Percentiles rank a stretch among this genome's conserved stretches.
These are phyloP conservation scores for Callocephalon fimbriatum DNA, from an alignment of 2,113 vertebrate species.

Conservation along the genomic window DNA sequence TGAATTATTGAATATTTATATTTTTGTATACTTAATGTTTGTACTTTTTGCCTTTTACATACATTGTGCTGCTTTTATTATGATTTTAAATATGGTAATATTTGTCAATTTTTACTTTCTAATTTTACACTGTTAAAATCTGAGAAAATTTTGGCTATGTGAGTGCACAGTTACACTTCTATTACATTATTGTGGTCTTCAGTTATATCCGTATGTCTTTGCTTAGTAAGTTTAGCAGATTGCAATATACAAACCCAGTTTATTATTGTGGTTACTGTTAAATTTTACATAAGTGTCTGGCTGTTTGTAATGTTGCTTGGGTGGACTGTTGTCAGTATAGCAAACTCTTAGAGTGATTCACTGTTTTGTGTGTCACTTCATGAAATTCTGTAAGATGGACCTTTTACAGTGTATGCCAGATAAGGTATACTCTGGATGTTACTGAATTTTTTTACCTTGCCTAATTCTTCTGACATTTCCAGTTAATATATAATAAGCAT, in stretches of 20 bases:
- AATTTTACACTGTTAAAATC: background rate
- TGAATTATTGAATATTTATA: background rate
- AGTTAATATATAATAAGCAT: background rate
- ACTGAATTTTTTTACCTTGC: conserved; percentile 9
- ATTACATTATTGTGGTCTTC: background rate
- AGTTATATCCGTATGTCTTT: conserved; percentile 10
- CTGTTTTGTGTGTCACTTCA: background rate
- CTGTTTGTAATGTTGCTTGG: conserved; percentile 67
- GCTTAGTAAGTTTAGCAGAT: conserved; percentile 48
- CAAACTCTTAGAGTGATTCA: conserved; percentile 5
- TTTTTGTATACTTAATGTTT: background rate
- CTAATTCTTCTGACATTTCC: background rate
- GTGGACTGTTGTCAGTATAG: conserved; percentile 68
- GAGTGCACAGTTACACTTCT: background rate
- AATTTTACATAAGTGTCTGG: conserved; percentile 57
- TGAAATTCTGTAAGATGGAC: background rate
- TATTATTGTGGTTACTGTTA: conserved; percentile 72
- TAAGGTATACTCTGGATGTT: background rate
- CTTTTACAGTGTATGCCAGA: background rate
- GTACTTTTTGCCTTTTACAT: background rate
- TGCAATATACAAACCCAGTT: conserved; percentile 33
- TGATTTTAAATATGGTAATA: background rate
- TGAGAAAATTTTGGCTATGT: background rate
- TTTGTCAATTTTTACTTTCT: background rate
- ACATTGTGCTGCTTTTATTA: background rate